Percentiles rank a stretch among this genome's conserved stretches.
phyloP scores from a whole-genome alignment of 1,140 invertebrate genomes.

The Atta colombica region DNA sequence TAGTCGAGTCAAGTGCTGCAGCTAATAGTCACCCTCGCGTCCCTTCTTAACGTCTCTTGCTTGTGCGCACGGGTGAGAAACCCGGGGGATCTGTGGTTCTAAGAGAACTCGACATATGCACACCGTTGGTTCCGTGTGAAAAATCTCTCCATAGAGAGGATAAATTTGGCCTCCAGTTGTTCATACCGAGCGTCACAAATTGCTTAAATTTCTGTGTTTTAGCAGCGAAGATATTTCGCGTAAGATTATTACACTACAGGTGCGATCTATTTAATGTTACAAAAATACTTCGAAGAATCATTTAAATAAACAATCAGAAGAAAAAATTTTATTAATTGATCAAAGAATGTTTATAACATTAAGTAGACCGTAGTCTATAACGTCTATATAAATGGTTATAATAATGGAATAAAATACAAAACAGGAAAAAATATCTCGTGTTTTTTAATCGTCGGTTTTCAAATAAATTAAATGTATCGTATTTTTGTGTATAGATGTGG shows the following conservation, averaged over 20 bases:
- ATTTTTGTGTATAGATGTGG: background rate
- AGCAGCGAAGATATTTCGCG: background rate
- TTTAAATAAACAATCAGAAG: too few relatives aligned
- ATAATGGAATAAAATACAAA: background rate
- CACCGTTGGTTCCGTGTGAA: conserved; percentile 67
- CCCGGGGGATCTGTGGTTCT: conserved; percentile 78
- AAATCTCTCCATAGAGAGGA: conserved; percentile 56
- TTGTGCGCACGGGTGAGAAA: conserved; percentile 80
- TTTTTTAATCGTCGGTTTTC: background rate
- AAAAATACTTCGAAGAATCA: too few relatives aligned
- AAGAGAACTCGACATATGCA: conserved; percentile 83
- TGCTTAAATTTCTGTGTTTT: background rate
- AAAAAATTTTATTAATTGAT: too few relatives aligned
- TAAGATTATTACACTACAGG: background rate
- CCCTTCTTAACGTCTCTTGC: conserved; percentile 61
- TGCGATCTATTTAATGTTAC: too few relatives aligned
- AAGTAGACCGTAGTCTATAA: too few relatives aligned
- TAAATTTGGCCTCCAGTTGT: background rate
- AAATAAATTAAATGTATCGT: background rate
- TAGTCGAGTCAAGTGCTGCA: conserved; percentile 83
- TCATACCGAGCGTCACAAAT: background rate
- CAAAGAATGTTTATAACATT: too few relatives aligned
- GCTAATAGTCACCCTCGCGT: conserved; percentile 81
- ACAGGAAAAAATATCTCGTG: background rate
- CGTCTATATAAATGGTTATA: background rate